Evolutionary conservation across 2,113 vertebrate genomes (phyloP).

Genomic region (Taxidea taxus): DNA sequence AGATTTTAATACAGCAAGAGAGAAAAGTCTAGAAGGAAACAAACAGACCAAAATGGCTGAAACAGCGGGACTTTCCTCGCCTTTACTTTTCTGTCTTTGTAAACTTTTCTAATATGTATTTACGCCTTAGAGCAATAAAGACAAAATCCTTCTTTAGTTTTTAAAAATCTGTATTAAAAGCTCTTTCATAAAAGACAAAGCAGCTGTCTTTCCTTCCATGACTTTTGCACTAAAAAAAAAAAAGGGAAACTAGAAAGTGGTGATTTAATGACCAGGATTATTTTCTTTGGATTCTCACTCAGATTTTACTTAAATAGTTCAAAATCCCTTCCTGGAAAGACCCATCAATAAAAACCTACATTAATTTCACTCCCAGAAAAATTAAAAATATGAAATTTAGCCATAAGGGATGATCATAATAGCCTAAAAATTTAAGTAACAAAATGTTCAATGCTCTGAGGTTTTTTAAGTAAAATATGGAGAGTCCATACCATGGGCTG

Average conservation of each 20-base stretch:
- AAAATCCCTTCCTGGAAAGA: neutral
- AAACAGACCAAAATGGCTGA: conserved; percentile 1
- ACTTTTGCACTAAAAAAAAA: conserved; percentile 21
- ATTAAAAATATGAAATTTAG: conserved; percentile 8
- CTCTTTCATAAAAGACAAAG: conserved; percentile 31
- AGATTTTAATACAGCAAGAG: neutral
- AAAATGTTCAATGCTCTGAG: neutral
- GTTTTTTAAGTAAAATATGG: conserved; percentile 18
- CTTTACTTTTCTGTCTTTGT: neutral
- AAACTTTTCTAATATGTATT: conserved; percentile 4
- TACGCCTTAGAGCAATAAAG: neutral
- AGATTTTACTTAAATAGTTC: conserved; percentile 17
- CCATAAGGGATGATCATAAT: neutral
- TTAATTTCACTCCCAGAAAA: conserved; percentile 38
- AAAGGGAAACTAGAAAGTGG: conserved; percentile 14
- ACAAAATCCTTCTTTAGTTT: conserved; percentile 19
- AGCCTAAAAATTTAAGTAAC: neutral
- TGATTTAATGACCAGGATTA: conserved; percentile 9
- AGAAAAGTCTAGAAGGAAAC: conserved; percentile 17
- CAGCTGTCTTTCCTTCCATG: neutral
- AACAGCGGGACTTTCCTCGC: neutral
- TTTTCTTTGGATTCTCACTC: conserved; percentile 51
- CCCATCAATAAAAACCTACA: neutral
- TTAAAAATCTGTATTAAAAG: conserved; percentile 23
- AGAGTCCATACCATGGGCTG: neutral